Conservation (phyloP, 1,140 invertebrate species). For the Anthonomus grandis region DNA sequence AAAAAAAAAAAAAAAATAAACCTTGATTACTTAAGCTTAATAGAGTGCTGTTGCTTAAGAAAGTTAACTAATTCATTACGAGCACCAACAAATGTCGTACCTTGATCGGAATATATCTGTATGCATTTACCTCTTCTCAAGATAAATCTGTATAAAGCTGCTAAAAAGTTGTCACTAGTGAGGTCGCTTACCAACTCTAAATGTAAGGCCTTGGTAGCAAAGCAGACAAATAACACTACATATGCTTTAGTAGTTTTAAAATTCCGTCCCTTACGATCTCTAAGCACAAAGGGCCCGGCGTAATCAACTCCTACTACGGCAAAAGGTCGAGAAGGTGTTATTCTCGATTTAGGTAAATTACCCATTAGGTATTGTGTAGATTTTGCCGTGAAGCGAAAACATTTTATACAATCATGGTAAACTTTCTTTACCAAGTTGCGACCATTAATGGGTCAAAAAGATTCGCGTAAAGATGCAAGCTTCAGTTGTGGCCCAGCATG, state of each 20-base stretch:
- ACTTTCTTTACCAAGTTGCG: slow-evolving; percentile 25
- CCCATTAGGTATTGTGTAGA: slow-evolving; percentile 29
- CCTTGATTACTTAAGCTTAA: too few relatives aligned
- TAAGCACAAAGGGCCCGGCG: slow-evolving; percentile 2
- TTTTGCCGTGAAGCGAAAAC: neutral
- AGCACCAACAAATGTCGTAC: too few relatives aligned
- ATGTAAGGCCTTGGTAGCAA: slow-evolving; percentile 5
- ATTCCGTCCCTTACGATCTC: neutral
- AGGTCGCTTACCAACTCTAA: slow-evolving; percentile 6
- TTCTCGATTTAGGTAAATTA: slow-evolving; percentile 30
- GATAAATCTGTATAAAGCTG: neutral
- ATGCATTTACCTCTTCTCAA: slow-evolving; percentile 2
- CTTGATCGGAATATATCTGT: too few relatives aligned
- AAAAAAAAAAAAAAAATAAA: too few relatives aligned
- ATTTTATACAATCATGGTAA: slow-evolving; percentile 18
- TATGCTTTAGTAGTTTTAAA: slow-evolving; percentile 1
- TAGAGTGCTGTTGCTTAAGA: too few relatives aligned
- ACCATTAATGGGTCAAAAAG: slow-evolving; percentile 38
- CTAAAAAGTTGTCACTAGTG: slow-evolving; percentile 2
- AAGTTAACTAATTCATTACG: too few relatives aligned
- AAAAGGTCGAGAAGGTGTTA: slow-evolving; percentile 19
- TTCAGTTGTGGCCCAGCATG: slow-evolving; percentile 38
- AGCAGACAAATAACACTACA: slow-evolving; percentile 1
- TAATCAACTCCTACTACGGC: neutral
- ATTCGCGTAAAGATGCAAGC: slow-evolving; percentile 26